phyloP scores from a whole-genome alignment of 2,113 vertebrate genomes.

The Austrofundulus limnaeus region DNA sequence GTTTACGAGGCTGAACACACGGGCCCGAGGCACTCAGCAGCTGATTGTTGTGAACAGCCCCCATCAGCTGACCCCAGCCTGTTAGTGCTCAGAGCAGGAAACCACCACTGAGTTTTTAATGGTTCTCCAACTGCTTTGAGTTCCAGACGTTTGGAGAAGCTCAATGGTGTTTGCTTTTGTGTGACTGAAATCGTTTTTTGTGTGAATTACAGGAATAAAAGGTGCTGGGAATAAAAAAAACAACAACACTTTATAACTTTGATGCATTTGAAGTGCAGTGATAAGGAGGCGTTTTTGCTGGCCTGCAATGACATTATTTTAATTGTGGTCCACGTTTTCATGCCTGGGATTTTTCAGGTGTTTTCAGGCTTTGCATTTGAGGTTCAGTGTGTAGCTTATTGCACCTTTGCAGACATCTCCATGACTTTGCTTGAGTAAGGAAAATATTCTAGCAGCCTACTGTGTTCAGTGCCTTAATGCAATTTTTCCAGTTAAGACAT shows the following conservation, averaged over 20 bases:
- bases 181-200: conserved; percentile 2
- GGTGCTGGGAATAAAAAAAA: too few species aligned
- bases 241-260: too few species aligned
- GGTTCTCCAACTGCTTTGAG: conserved; percentile 18
- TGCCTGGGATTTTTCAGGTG: too few species aligned
- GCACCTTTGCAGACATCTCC: not conserved
- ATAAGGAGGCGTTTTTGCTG: too few species aligned
- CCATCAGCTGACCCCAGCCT: conserved; percentile 26
- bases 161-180: conserved; percentile 20
- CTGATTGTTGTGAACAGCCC: conserved; percentile 46
- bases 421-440: not conserved
- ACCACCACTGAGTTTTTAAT: conserved; percentile 64
- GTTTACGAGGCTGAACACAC: conserved; percentile 19
- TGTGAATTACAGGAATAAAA: too few species aligned
- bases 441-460: conserved; percentile 39
- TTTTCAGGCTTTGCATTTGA: too few species aligned
- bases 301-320: too few species aligned
- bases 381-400: too few species aligned
- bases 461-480: conserved; percentile 27
- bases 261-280: too few species aligned
- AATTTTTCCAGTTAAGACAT: conserved; percentile 59
- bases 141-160: conserved; percentile 47
- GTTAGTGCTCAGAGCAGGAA: not conserved
- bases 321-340: too few species aligned
- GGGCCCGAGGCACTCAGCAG: conserved; percentile 27